Percentiles rank a stretch among this genome's conserved stretches.
phyloP scores from a whole-genome alignment of 2,797 vertebrate species.

The Hypotaenidia philippensis region DNA sequence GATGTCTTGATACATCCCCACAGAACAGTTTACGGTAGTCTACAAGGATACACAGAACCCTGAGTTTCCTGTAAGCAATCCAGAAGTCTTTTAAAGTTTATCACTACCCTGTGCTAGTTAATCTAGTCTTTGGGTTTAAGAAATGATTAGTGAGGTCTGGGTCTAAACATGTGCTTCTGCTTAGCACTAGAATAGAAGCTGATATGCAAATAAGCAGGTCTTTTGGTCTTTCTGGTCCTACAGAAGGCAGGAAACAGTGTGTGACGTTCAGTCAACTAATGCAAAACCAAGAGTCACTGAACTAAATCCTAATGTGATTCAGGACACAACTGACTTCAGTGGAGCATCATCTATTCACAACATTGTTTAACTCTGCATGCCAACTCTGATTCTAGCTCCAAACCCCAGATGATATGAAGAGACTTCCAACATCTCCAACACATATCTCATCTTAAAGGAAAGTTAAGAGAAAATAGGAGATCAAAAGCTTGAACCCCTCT shows the following conservation, averaged over 20 bases:
- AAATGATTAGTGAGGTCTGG: background rate
- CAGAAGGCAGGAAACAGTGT: background rate
- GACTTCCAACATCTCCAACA: background rate
- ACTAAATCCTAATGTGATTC: background rate
- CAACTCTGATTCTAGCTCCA: background rate
- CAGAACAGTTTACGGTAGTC: background rate
- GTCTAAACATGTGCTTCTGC: background rate
- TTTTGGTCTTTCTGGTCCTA: background rate
- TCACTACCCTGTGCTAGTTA: background rate
- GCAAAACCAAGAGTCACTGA: background rate
- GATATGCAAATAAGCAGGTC: background rate
- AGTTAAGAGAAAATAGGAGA: background rate
- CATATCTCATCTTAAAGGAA: background rate
- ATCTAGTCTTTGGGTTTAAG: background rate
- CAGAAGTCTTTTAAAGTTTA: background rate
- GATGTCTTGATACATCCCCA: background rate
- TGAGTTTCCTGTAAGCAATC: background rate
- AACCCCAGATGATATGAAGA: background rate
- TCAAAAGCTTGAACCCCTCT: background rate
- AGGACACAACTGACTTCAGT: background rate
- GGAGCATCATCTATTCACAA: too few species aligned
- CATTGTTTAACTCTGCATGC: background rate
- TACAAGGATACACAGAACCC: background rate
- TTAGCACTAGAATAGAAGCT: background rate
- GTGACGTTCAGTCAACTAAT: background rate